Evolutionary conservation across 1,140 invertebrate genomes (phyloP), one percentile per base, ranked within the genome.

Genomic region (Bombyx mori): DNA sequence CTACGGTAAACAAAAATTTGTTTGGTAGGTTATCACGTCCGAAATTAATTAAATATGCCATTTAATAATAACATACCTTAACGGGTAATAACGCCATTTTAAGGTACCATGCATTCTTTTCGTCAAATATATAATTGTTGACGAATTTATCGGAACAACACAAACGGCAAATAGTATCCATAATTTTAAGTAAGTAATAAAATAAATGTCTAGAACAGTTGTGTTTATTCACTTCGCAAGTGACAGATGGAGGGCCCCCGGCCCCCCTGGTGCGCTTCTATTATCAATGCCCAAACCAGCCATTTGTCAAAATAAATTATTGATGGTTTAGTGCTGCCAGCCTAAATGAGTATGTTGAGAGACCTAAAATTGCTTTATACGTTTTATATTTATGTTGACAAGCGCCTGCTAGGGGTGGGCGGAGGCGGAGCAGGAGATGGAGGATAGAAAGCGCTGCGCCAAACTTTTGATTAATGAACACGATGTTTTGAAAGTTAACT

Each of bases 401-500:
- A 35, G 26, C 26, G 26, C 26, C 26, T 35, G 26, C 26, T 69
- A 18, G 73, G 79, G 79, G 79, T 78, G 79, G 79, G 77, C 73
- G 79, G 77, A 71, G 76, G 73, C 71, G 72, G 80, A 10, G 7
- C 35, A 8, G 22, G 35, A 63, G 60, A 65, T 63, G 66, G 66
- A 62, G 72, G 61, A 61, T 63, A 58, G 57, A 71, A 81, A 71
- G 71, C 71, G 75, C 72, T 82, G 83, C 79, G 81, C 80, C 77
- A 84, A 85, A 85, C 79, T 86, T 86, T 86, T 86, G 83, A 86
- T 86, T 85, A 86, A 86, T 86, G 83, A 83, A 82, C 71, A 73
- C 71, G 77, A 79, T 77, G 80, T 81, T 81, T 80, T 71, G 76
- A 75, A 85, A 86, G 82, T 82, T 82, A 77, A 79, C 77, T 83